Conservation (phyloP, 2,113 vertebrate genomes). For the Ammospiza caudacuta region DNA sequence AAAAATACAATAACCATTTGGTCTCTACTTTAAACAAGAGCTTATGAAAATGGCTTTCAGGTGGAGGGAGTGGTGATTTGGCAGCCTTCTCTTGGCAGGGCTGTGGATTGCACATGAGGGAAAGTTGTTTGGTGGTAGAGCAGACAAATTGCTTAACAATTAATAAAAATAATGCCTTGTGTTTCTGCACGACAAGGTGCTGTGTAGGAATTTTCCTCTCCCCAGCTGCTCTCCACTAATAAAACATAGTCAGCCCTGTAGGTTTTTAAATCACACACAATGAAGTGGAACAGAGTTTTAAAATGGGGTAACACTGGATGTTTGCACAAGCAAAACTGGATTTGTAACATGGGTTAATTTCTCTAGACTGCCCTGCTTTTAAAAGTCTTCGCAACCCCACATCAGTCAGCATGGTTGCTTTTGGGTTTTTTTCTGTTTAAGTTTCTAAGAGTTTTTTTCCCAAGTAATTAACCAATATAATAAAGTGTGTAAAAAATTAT, state of each 20-base stretch:
- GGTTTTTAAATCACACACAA: not conserved
- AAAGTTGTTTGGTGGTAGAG: conserved; percentile 53
- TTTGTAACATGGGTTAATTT: not conserved
- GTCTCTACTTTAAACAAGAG: conserved; percentile 37
- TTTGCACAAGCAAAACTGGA: not conserved
- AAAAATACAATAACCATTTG: conserved; percentile 51
- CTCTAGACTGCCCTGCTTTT: not conserved
- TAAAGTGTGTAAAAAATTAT: not conserved
- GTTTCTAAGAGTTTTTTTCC: not conserved
- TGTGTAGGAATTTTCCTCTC: conserved; percentile 12
- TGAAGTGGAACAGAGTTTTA: not conserved
- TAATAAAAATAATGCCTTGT: conserved; percentile 44
- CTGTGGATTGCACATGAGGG: conserved; percentile 24
- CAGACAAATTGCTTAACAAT: conserved; percentile 54
- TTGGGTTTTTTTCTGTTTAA: not conserved
- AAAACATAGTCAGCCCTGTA: not conserved
- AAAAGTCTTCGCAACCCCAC: not conserved
- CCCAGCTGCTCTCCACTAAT: conserved; percentile 17
- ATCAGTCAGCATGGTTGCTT: not conserved
- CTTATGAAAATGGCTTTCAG: conserved; percentile 46
- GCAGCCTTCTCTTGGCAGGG: conserved; percentile 15
- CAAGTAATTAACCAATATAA: not conserved
- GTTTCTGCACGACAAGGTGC: not conserved
- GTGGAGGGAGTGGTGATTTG: conserved; percentile 48
- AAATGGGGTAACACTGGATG: not conserved